Base-by-base conservation (phyloP, 1,140 invertebrate species). In the Cydia amplana region DNA sequence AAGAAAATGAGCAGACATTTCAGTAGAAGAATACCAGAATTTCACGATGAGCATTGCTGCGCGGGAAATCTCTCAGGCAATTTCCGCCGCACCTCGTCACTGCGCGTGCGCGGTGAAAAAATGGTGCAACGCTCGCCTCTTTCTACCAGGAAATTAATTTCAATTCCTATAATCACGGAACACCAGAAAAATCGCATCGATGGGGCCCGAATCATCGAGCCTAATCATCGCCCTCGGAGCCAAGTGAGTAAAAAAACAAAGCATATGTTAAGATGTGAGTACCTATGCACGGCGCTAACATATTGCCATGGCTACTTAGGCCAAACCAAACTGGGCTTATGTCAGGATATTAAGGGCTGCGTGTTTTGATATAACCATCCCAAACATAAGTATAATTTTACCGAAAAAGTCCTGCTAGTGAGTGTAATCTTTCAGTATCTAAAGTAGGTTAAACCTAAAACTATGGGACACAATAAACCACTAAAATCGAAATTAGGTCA, bases 91-190 rank as follows among this genome's bases (percentile, higher is more conserved):
- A 86, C 90, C 72, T 90, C 86, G 51, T 93, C 92, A 87, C 86
- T 93, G 91, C 91, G 93, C 73, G 87, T 93, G 91, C 92, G 93
- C 89, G 93, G 93, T 82, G 91, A 93, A 81, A 92, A 92, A 87
- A 92, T 92, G 91, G 91, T 92, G 88, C 91, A 92, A 82, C 91
- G 91, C 43, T 91, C 91, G 75, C 91, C 91, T 83, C 83, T 92
- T 78, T 83, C 86, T 77, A 88, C 91, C 51, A 87, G 90, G 78
- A 92, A 89, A 87, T 89, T 90, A 86, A 91, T 92, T 79, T 87
- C 91, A 86, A 91, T 92, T 80, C 87, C 91, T 79, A 80, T 91
- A 91, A 92, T 92, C 90, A 92, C 91, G 90, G 91, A 92, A 91
- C 85, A 86, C 60, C 88, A 86, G 75, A 92, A 92, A 83, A 85